A percentile compares a stretch with the other conserved stretches of the same genome.
Conservation (phyloP, 2,113 vertebrate genomes). For the Xenopus tropicalis region UCB_Xtro_10.0 CM004446.2:99863001-99863500, state of each 20-base stretch:
- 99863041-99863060: slow-evolving; percentile 89
- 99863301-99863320: slow-evolving; percentile 62
- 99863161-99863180: slow-evolving; percentile 97
- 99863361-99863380: slow-evolving; percentile 77
- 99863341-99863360: slow-evolving; percentile 81
- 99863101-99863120: slow-evolving; percentile 94
- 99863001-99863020: slow-evolving; percentile 54
- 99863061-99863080: slow-evolving; percentile 88
- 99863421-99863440: slow-evolving; percentile 96
- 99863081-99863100: slow-evolving; percentile 85
- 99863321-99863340: slow-evolving; percentile 85
- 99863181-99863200: slow-evolving; percentile 90
- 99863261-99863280: slow-evolving; percentile 93
- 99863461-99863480: slow-evolving; percentile 93
- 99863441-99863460: slow-evolving; percentile 95
- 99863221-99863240: slow-evolving; percentile 91
- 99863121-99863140: slow-evolving; percentile 96
- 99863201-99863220: slow-evolving; percentile 77
- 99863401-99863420: slow-evolving; percentile 80
- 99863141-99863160: slow-evolving; percentile 95
- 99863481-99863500: slow-evolving; percentile 93
- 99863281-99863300: slow-evolving; percentile 70
- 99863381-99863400: slow-evolving; percentile 81
- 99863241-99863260: slow-evolving; percentile 98
- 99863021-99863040: slow-evolving; percentile 62